phyloP scores from a whole-genome alignment of 1,140 invertebrate species.

The Nephila pilipes region DNA sequence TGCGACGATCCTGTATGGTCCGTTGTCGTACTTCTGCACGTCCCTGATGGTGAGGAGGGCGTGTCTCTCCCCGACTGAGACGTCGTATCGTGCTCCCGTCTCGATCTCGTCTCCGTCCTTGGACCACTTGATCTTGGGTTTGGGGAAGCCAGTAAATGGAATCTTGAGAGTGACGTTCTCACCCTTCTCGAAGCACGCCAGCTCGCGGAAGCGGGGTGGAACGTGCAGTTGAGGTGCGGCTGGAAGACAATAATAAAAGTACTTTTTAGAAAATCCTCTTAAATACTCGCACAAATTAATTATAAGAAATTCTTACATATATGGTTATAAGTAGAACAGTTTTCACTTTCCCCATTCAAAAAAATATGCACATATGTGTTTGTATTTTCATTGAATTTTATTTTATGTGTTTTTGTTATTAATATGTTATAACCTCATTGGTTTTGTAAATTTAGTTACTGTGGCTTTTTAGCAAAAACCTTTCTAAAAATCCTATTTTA shows the following conservation, averaged over 20 bases:
- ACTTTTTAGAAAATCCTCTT: not conserved
- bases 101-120: constrained; percentile 97
- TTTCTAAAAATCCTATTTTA: no score
- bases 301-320: no score
- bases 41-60: constrained; percentile 97
- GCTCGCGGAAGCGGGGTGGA: constrained; percentile 97
- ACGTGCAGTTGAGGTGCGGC: constrained; percentile 97
- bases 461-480: no score
- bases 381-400: no score
- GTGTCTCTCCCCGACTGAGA: constrained; percentile 88
- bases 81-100: constrained; percentile 92
- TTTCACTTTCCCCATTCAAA: no score
- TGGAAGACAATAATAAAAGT: constrained; percentile 36
- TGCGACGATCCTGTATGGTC: constrained; percentile 95
- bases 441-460: no score
- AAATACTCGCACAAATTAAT: no score
- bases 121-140: constrained; percentile 96
- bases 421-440: no score
- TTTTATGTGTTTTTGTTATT: no score
- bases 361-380: no score
- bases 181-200: constrained; percentile 98
- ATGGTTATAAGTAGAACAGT: no score
- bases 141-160: constrained; percentile 98
- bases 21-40: constrained; percentile 95
- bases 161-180: constrained; percentile 98